phyloP scores from a whole-genome alignment of 2,113 vertebrate genomes.

The Balaeniceps rex region DNA sequence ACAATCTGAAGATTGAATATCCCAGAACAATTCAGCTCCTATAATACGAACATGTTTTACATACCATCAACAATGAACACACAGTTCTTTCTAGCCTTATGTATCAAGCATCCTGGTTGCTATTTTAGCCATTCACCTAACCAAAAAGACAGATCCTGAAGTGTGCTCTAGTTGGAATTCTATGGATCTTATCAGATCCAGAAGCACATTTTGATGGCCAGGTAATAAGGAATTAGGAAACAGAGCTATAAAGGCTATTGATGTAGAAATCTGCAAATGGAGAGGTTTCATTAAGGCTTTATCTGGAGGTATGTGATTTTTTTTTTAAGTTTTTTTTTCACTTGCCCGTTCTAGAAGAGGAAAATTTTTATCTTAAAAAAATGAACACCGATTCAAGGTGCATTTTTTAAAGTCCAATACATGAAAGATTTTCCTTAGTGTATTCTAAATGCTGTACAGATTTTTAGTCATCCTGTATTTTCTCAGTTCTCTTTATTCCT shows the following conservation, averaged over 20 bases:
- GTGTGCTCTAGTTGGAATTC: not conserved
- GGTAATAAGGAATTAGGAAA: not conserved
- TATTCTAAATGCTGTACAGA: not conserved
- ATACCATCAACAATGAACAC: not conserved
- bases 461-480: not conserved
- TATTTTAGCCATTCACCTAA: not conserved
- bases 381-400: not conserved
- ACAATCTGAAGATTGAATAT: not conserved
- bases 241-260: not conserved
- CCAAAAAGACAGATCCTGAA: not conserved
- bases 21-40: not conserved
- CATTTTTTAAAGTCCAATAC: not conserved
- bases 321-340: not conserved
- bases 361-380: not conserved
- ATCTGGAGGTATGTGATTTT: not conserved
- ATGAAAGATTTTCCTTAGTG: not conserved
- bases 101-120: not conserved
- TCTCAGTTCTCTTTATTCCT: not conserved
- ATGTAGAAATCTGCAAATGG: not conserved
- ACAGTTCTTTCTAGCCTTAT: not conserved
- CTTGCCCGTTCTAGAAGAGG: not conserved
- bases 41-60: not conserved
- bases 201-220: not conserved
- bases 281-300: not conserved
- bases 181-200: not conserved